phyloP scores from a whole-genome alignment of 2,113 vertebrate species.

The Microtus oregoni region DNA sequence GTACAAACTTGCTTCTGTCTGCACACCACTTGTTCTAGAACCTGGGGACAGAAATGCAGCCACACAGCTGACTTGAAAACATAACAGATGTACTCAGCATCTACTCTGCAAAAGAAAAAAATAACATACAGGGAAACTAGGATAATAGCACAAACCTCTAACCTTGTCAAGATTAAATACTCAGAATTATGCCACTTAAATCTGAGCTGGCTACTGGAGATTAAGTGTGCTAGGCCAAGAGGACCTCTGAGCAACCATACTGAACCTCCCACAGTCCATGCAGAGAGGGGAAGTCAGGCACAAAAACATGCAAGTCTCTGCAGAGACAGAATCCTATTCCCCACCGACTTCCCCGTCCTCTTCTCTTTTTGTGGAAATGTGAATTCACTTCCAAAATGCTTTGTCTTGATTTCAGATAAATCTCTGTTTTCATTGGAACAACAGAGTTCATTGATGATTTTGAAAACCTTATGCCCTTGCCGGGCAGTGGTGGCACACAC shows the following conservation, averaged over 20 bases:
- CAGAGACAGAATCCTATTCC: neutral
- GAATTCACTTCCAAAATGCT: neutral
- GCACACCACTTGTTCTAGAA: neutral
- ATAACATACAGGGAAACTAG: neutral
- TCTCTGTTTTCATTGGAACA: neutral
- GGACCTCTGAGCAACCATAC: neutral
- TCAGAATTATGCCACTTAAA: neutral
- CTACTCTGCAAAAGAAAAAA: neutral
- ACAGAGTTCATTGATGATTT: neutral
- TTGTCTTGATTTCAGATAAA: neutral
- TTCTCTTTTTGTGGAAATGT: neutral
- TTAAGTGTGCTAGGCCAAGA: neutral
- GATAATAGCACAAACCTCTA: neutral
- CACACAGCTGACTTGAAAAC: neutral
- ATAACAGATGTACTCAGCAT: neutral
- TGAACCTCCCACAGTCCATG: neutral
- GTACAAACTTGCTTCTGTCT: neutral
- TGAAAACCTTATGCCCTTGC: neutral
- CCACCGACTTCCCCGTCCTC: neutral
- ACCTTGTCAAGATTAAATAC: neutral
- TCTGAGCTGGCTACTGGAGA: fast-evolving
- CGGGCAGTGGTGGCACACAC: no score
- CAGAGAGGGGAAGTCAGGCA: neutral
- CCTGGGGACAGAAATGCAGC: neutral
- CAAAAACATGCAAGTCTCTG: neutral